Conservation (phyloP, 2,888 invertebrate genomes). For the Dryococelus australis region DNA sequence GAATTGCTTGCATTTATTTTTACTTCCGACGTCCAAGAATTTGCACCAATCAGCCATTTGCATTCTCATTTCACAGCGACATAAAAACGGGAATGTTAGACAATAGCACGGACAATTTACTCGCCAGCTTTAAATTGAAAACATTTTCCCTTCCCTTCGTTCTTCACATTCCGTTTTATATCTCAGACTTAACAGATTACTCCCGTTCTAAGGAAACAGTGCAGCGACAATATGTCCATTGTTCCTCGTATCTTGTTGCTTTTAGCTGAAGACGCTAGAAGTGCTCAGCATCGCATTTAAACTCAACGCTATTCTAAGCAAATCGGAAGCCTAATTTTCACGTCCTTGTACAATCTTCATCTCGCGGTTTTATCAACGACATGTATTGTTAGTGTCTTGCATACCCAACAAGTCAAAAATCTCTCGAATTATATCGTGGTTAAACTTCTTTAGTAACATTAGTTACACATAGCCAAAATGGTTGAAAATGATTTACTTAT, state of each 20-base stretch:
- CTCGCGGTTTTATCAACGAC: too few species aligned
- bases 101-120: slow-evolving; percentile 22
- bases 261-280: background rate
- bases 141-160: slow-evolving; percentile 9
- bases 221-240: background rate
- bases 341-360: background rate
- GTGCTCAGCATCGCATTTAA: background rate
- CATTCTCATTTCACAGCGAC: slow-evolving; percentile 13
- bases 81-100: slow-evolving; percentile 12
- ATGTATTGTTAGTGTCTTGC: too few species aligned
- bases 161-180: slow-evolving; percentile 19
- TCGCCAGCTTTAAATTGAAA: slow-evolving; percentile 22
- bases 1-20: slow-evolving; percentile 4
- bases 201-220: background rate
- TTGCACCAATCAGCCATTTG: slow-evolving; percentile 17
- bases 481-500: too few species aligned
- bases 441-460: too few species aligned
- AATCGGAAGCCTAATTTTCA: background rate
- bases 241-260: background rate
- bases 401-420: too few species aligned
- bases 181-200: slow-evolving; percentile 21
- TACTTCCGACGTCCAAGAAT: background rate
- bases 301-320: background rate
- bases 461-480: too few species aligned
- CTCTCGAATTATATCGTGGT: too few species aligned